Conservation (phyloP, 2,888 invertebrate species). For the Cantharis flavilabris region DNA sequence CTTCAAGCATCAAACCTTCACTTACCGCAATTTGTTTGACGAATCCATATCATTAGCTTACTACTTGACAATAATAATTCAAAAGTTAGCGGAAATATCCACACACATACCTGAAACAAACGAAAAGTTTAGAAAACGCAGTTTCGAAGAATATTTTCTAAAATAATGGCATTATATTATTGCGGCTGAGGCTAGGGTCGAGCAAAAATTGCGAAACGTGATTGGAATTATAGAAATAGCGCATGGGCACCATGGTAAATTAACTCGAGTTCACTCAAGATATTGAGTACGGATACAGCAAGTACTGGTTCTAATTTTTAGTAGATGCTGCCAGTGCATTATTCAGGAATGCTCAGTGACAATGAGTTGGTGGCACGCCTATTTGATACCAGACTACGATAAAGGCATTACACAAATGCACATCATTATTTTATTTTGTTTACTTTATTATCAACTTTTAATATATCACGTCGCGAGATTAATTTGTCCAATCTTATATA, state of each 20-base stretch:
- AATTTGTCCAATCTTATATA: background rate
- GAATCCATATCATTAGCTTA: background rate
- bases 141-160: background rate
- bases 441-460: background rate
- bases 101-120: background rate
- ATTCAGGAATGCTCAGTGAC: slow-evolving; percentile 54
- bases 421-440: slow-evolving; percentile 46
- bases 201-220: slow-evolving; percentile 14
- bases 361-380: slow-evolving; percentile 53
- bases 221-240: slow-evolving; percentile 21
- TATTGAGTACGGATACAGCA: slow-evolving; percentile 26
- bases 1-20: background rate
- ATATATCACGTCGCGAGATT: background rate
- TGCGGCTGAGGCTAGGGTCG: background rate
- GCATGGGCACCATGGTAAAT: slow-evolving; percentile 19
- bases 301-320: slow-evolving; percentile 39
- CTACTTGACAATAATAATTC: background rate
- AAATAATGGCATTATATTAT: background rate
- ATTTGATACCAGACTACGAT: slow-evolving; percentile 51
- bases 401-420: slow-evolving; percentile 45
- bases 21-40: slow-evolving; percentile 11
- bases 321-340: slow-evolving; percentile 50
- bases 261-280: slow-evolving; percentile 21
- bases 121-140: background rate
- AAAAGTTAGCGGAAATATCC: background rate